Conservation (phyloP, 2,888 invertebrate species). For the Mesochorus sp. region DNA sequence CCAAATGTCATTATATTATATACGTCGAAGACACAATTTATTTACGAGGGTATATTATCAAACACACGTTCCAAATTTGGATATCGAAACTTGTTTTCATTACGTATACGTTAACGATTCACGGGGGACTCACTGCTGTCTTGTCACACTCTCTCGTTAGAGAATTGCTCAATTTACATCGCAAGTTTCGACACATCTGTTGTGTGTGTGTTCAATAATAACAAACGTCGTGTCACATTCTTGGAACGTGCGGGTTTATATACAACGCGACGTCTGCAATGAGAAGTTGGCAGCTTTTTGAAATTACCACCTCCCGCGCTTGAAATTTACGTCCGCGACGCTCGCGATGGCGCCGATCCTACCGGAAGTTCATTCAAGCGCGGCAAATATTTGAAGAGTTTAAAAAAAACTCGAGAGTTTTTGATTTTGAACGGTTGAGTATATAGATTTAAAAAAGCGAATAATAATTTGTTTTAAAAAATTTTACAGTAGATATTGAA, state of each 20-base stretch:
- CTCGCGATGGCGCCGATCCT: no score
- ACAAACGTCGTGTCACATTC: constrained; percentile 27
- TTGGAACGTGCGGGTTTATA: no score
- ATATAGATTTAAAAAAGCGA: no score
- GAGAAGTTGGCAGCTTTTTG: constrained; percentile 29
- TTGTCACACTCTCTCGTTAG: not conserved
- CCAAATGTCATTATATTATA: constrained; percentile 34
- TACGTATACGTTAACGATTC: constrained; percentile 25
- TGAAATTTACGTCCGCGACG: not conserved
- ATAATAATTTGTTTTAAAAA: no score
- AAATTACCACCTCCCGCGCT: constrained; percentile 38
- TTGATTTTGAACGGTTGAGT: no score
- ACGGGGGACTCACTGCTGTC: no score
- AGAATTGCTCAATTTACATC: constrained; percentile 49
- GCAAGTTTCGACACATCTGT: constrained; percentile 46
- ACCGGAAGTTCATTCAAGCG: no score
- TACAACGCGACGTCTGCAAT: constrained; percentile 14
- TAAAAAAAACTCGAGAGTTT: not conserved
- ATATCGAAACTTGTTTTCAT: constrained; percentile 20
- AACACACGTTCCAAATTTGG: constrained; percentile 23
- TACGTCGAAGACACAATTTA: no score
- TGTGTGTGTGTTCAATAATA: constrained; percentile 14
- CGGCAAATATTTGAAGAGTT: not conserved
- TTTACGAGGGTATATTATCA: no score
- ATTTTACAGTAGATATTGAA: no score